Base-by-base conservation (phyloP, 2,797 vertebrate genomes). In the Falco cherrug region DNA sequence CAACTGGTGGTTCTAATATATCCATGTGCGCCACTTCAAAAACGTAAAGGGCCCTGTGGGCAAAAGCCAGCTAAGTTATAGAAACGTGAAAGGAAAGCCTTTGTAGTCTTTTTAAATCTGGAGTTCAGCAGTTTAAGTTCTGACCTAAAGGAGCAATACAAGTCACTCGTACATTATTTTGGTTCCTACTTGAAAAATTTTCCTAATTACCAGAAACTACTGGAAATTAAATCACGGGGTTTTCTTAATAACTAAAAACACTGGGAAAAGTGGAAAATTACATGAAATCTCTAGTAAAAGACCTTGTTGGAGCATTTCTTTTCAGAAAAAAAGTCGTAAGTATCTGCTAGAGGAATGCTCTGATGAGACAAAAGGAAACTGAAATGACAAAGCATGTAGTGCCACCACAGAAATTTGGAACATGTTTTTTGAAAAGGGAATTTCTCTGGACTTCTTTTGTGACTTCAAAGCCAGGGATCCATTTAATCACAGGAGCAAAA, bases 311-410 rank as follows among this genome's bases (percentile, higher is more conserved):
- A 80, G 43, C 41, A 11, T 31, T 92, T 71, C 56, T 48, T 90
- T 90, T 85, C 51, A 94, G 19, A 13, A 85, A 59, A 59, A 90
- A 57, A 33, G 67, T 84, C 89, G 68, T 64, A 88, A 84, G 16
- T 47, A 71, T 92, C 16, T 85, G 35, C 69, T 75, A n/a, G 48
- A 71, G 39, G 51, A 94, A 87, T 83, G 67, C 28, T 89, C 19
- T 54, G 53, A 81, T 87, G 78, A 87, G 50, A 74, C 54, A 81
- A 73, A 96, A 94, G 28, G 33, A 80, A 90, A 61, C n/a, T 69
- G 64, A 89, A 93, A 81, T 86, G 69, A 67, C 35, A 80, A 83
- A 78, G 35, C 51, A 21, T 31, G 33, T 18, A 41, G 41, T 25
- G 47, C 25, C 28, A 78, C 53, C 41, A 61, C 6, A 61, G 47